A percentile compares a stretch with the other conserved stretches of the same genome.
phyloP scores from a whole-genome alignment of 2,888 invertebrate genomes.

The Miltochrista miniata region DNA sequence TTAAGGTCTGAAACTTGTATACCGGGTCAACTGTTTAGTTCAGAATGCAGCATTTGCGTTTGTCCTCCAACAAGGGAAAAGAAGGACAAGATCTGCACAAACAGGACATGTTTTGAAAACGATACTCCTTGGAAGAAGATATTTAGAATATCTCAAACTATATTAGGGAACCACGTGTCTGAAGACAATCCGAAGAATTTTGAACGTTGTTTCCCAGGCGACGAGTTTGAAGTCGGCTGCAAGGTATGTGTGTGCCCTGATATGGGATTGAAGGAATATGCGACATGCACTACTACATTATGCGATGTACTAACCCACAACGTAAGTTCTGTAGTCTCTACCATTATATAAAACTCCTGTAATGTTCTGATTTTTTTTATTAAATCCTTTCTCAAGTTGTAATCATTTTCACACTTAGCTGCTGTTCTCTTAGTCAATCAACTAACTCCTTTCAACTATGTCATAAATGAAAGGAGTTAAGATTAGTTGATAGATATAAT shows the following conservation, averaged over 20 bases:
- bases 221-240: constrained; percentile 67
- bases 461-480: too few relatives aligned
- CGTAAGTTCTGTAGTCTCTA: constrained; percentile 14
- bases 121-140: constrained; percentile 57
- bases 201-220: constrained; percentile 71
- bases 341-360: background rate
- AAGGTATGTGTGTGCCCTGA: constrained; percentile 74
- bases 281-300: constrained; percentile 54
- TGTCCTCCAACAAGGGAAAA: constrained; percentile 71
- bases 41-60: constrained; percentile 73
- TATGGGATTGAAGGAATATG: constrained; percentile 64
- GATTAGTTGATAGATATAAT: too few relatives aligned
- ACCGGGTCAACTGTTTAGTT: constrained; percentile 66
- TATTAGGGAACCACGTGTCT: constrained; percentile 43
- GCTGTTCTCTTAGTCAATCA: too few relatives aligned
- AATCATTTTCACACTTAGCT: too few relatives aligned
- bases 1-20: constrained; percentile 58
- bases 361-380: background rate
- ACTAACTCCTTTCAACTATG: too few relatives aligned
- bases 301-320: constrained; percentile 42
- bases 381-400: background rate
- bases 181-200: constrained; percentile 48
- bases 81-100: constrained; percentile 60
- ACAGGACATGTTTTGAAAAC: constrained; percentile 52
- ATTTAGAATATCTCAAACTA: constrained; percentile 53